These are phyloP conservation scores for Drosophila seguyi DNA, from an alignment of 1,140 invertebrate species.

Conservation along the genomic window DNA sequence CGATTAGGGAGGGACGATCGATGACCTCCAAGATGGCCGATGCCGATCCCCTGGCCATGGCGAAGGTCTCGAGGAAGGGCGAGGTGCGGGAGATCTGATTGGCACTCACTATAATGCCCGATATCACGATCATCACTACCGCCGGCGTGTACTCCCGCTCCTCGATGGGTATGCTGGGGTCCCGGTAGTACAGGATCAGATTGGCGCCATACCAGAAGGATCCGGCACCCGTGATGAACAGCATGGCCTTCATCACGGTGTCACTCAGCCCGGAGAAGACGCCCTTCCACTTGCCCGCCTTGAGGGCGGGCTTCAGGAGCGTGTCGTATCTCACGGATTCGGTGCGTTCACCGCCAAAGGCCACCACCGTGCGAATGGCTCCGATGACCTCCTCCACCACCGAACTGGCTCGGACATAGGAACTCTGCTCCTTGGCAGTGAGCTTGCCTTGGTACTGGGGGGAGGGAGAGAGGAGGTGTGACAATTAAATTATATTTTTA, in stretches of 20 bases:
- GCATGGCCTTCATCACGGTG: conserved; percentile 92
- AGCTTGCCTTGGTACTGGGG: conserved; percentile 90
- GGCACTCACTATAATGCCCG: conserved; percentile 91
- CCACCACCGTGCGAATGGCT: conserved; percentile 91
- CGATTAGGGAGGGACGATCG: conserved; percentile 90
- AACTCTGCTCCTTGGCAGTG: conserved; percentile 88
- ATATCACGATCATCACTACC: conserved; percentile 91
- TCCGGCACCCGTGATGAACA: conserved; percentile 92
- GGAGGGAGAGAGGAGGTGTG: conserved; percentile 68
- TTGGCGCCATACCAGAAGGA: conserved; percentile 94
- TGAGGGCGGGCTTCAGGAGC: conserved; percentile 83
- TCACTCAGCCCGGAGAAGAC: conserved; percentile 90
- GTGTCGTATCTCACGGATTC: conserved; percentile 90
- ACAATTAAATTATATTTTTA: not conserved
- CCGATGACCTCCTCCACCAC: conserved; percentile 92
- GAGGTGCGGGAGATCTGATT: conserved; percentile 92
- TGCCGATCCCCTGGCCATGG: conserved; percentile 92
- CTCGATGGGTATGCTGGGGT: conserved; percentile 57
- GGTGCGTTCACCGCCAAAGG: conserved; percentile 91
- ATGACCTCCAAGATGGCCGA: conserved; percentile 91
- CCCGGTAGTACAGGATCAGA: conserved; percentile 87
- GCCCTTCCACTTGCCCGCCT: conserved; percentile 90
- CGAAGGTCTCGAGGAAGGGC: conserved; percentile 91
- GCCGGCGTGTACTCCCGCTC: conserved; percentile 89
- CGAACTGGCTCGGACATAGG: conserved; percentile 91